Percentiles rank a stretch among this genome's conserved stretches.
Conservation (phyloP, 2,797 vertebrate species). For the Macropus fuliginosus region DNA sequence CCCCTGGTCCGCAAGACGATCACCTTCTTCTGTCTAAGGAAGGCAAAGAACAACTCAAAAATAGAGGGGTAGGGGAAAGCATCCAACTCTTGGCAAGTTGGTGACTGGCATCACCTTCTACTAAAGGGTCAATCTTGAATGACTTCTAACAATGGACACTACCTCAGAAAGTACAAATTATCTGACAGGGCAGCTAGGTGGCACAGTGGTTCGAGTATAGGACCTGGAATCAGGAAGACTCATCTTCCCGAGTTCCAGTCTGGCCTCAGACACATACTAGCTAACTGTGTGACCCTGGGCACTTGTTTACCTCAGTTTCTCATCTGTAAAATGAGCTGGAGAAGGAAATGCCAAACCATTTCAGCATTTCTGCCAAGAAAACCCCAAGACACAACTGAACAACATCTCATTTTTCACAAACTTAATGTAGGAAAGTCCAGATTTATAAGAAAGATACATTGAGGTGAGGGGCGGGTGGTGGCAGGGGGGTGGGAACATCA, state of each 20-base stretch:
- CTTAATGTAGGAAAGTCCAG: background rate
- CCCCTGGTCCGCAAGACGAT: background rate
- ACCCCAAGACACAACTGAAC: background rate
- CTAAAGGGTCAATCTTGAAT: background rate
- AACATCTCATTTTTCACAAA: background rate
- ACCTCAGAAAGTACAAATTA: background rate
- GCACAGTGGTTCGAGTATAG: background rate
- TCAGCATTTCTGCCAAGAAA: background rate
- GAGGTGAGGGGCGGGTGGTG: background rate
- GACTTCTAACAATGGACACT: background rate
- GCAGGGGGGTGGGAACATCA: background rate
- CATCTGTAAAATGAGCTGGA: background rate
- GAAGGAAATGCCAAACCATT: background rate
- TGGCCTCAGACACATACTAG: background rate
- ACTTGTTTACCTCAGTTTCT: background rate
- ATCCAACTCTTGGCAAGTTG: background rate
- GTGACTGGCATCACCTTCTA: background rate
- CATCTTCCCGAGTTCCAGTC: background rate
- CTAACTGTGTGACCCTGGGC: background rate
- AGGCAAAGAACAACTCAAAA: background rate
- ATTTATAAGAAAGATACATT: background rate
- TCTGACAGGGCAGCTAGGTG: background rate
- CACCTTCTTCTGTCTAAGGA: background rate
- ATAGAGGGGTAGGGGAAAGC: background rate
- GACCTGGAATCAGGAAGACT: background rate